phyloP scores from a whole-genome alignment of 2,888 invertebrate species.

The Desoria tigrina region DNA sequence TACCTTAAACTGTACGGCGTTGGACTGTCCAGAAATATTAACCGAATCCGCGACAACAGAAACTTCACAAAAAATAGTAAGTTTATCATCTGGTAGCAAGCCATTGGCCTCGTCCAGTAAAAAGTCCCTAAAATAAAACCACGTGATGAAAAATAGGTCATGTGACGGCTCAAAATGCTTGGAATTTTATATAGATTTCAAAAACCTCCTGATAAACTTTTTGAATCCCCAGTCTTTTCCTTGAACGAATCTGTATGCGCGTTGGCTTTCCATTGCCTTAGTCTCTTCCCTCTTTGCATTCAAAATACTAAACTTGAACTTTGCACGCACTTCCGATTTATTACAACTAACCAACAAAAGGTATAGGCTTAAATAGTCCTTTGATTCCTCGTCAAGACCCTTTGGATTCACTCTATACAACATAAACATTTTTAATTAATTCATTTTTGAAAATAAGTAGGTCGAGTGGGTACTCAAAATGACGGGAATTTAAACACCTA shows the following conservation, averaged over 20 bases:
- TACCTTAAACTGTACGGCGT: conserved; percentile 90
- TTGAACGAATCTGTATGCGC: conserved; percentile 99
- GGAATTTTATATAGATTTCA: too few relatives aligned
- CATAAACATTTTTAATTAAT: conserved; percentile 58
- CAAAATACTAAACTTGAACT: conserved; percentile 99
- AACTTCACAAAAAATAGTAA: conserved; percentile 99
- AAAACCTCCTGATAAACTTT: conserved; percentile 92
- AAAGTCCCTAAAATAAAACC: conserved; percentile 69
- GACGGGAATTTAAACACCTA: too few relatives aligned
- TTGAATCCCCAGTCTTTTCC: conserved; percentile 99
- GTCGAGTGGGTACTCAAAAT: too few relatives aligned
- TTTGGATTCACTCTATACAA: conserved; percentile 95
- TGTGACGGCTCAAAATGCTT: too few relatives aligned
- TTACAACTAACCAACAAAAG: conserved; percentile 98
- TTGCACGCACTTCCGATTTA: conserved; percentile 99
- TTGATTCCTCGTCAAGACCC: conserved; percentile 99
- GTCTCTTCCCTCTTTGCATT: conserved; percentile 99
- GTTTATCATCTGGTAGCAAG: conserved; percentile 94
- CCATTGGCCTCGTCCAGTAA: conserved; percentile 98
- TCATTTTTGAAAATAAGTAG: not conserved
- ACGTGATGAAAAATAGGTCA: too few relatives aligned
- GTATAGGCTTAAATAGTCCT: conserved; percentile 99
- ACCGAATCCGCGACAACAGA: conserved; percentile 98
- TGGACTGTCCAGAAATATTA: conserved; percentile 98
- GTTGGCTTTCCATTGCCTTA: conserved; percentile 92